Evolutionary conservation across 2,888 invertebrate genomes (phyloP).

Genomic region (Mythimna pallens): DNA sequence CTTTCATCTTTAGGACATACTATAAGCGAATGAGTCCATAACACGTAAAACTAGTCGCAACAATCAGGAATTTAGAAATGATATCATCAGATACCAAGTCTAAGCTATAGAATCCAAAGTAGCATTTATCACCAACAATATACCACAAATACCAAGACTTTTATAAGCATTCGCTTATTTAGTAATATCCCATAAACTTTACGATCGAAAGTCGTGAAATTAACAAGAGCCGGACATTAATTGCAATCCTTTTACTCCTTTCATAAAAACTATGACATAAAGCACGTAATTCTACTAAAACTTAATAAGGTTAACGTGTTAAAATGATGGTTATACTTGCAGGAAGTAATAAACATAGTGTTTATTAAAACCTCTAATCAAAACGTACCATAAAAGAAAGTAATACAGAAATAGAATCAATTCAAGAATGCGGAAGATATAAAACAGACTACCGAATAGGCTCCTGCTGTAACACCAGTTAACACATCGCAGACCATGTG

Average conservation of each 20-base stretch:
- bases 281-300: constrained; percentile 46
- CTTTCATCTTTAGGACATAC: constrained; percentile 38
- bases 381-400: constrained; percentile 77
- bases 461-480: constrained; percentile 64
- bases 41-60: constrained; percentile 26
- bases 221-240: background rate
- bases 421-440: constrained; percentile 85
- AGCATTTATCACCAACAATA: background rate
- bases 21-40: constrained; percentile 16
- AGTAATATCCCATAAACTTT: constrained; percentile 11
- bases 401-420: constrained; percentile 81
- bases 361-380: constrained; percentile 72
- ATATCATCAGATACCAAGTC: constrained; percentile 9
- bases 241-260: constrained; percentile 19
- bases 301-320: constrained; percentile 62
- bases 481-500: constrained; percentile 70
- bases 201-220: constrained; percentile 17
- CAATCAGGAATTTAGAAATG: constrained; percentile 9
- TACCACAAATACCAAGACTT: background rate
- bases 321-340: constrained; percentile 63
- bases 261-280: constrained; percentile 34
- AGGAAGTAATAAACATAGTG: constrained; percentile 76
- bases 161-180: constrained; percentile 1
- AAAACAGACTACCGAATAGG: constrained; percentile 74
- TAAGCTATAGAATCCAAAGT: background rate